Base-by-base conservation (phyloP, 2,888 invertebrate genomes). In the Osmoderma eremita region DNA sequence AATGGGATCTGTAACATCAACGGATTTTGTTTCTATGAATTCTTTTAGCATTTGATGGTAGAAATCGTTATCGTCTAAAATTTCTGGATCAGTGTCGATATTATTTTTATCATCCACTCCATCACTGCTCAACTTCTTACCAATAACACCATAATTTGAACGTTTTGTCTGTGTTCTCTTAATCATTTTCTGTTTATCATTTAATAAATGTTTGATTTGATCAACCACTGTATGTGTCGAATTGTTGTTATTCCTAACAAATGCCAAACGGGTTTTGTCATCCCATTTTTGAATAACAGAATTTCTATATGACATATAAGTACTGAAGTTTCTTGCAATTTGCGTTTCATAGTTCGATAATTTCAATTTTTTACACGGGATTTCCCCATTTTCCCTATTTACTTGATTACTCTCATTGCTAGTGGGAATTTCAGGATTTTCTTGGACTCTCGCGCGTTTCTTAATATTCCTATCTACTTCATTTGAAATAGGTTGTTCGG, bases 11-110 rank as follows among this genome's bases (percentile, higher is more conserved):
- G 90, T 90, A 8, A 93, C 87, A 75, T 91, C 90, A 2, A 91
- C 88, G 0, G 95, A 91, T 82, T 97, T 97, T 71, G 91, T 90
- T 80, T 98, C 96, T 70, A 98, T 97, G 41, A 98, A 84, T 80
- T 98, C 97, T 70, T 95, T 85, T 48, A 98, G 83, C 63, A 97
- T 84, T 76, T 96, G 94, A 81, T 97, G 97, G 82, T 98, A 98
- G 81, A 98, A 98, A 79, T 98, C 98, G 76, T 93, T 93, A 78
- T 98, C 98, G 80, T 98, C 97, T 83, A 95, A 98, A 76, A 98
- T 93, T 83, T 98, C 93, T 0, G 85, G 77, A 76, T 93, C 90
- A 71, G 24, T 24, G 5, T 24, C 24, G 24, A 5, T 24, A 24
- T 24, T 24, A 24, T 5, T 24, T 24, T 89, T 88, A 73, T 90